Evolutionary conservation across 2,113 vertebrate genomes (phyloP).

Genomic region (Corvus moneduloides): DNA sequence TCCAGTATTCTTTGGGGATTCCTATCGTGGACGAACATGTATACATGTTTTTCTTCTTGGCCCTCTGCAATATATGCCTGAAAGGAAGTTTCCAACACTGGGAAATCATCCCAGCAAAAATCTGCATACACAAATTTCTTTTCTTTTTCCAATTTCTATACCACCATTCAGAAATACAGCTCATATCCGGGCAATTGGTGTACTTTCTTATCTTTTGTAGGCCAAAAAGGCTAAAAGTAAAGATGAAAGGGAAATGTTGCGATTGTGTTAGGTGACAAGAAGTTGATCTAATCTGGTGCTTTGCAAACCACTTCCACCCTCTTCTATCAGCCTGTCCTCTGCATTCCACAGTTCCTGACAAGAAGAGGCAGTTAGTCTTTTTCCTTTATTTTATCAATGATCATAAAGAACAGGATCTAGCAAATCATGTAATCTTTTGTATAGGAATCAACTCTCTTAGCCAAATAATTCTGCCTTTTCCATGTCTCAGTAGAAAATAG

Average conservation of each 20-base stretch:
- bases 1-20: not conserved
- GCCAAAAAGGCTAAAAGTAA: slow-evolving; percentile 25
- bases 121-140: not conserved
- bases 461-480: slow-evolving; percentile 23
- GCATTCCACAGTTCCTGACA: not conserved
- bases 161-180: slow-evolving; percentile 45
- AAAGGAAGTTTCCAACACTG: slow-evolving; percentile 31
- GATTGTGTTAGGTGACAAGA: slow-evolving; percentile 16
- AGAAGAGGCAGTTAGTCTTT: slow-evolving; percentile 10
- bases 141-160: slow-evolving; percentile 42
- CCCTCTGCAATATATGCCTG: not conserved
- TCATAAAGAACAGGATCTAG: slow-evolving; percentile 29
- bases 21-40: not conserved
- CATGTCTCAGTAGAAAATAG: slow-evolving; percentile 1
- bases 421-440: slow-evolving; percentile 35
- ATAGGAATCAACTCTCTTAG: slow-evolving; percentile 14
- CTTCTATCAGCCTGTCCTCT: not conserved
- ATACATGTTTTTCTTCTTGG: not conserved
- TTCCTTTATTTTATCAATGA: slow-evolving; percentile 31
- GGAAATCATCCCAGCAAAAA: slow-evolving; percentile 36
- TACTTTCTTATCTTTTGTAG: slow-evolving; percentile 55
- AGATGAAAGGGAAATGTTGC: slow-evolving; percentile 7
- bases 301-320: not conserved
- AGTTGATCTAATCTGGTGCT: slow-evolving; percentile 26
- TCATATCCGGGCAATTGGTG: slow-evolving; percentile 41